Conservation (phyloP, 1,140 invertebrate species). For the Drosophila erecta region DNA sequence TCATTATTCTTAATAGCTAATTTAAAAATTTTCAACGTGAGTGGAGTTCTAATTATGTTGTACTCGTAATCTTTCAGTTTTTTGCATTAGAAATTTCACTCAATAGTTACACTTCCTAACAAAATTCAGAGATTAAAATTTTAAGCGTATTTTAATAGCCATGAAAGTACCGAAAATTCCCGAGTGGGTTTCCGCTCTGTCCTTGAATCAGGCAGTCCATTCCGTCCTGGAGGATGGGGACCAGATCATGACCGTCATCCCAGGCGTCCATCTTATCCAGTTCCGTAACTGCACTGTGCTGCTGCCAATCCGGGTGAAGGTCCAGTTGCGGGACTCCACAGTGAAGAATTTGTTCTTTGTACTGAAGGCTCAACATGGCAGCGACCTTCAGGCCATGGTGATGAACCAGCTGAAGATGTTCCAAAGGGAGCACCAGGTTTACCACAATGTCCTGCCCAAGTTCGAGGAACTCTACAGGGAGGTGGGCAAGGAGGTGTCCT, state of each 20-base stretch:
- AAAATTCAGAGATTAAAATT: conserved; percentile 22
- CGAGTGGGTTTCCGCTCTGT: conserved; percentile 34
- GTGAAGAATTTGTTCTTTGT: conserved; percentile 38
- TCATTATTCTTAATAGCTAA: no score
- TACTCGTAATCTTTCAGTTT: background rate
- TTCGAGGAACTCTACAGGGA: conserved; percentile 40
- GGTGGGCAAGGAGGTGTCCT: conserved; percentile 15
- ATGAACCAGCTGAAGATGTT: conserved; percentile 54
- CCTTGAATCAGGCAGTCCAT: conserved; percentile 28
- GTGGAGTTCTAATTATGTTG: background rate
- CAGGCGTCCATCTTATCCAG: conserved; percentile 33
- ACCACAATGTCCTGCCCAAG: conserved; percentile 35
- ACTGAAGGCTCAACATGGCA: conserved; percentile 48
- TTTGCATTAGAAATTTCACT: background rate
- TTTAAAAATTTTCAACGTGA: background rate
- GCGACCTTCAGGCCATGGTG: conserved; percentile 33
- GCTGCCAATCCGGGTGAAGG: conserved; percentile 32
- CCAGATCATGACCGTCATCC: conserved; percentile 27
- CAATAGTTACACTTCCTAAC: background rate
- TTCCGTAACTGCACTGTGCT: conserved; percentile 43
- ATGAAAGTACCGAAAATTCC: conserved; percentile 31
- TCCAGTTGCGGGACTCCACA: conserved; percentile 14
- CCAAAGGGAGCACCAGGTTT: conserved; percentile 43
- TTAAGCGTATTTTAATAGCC: background rate
- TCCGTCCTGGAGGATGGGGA: background rate